Evolutionary conservation across 2,888 invertebrate species (phyloP), one percentile per base, ranked within the genome.

Genomic region (Eupithecia subfuscata): DNA sequence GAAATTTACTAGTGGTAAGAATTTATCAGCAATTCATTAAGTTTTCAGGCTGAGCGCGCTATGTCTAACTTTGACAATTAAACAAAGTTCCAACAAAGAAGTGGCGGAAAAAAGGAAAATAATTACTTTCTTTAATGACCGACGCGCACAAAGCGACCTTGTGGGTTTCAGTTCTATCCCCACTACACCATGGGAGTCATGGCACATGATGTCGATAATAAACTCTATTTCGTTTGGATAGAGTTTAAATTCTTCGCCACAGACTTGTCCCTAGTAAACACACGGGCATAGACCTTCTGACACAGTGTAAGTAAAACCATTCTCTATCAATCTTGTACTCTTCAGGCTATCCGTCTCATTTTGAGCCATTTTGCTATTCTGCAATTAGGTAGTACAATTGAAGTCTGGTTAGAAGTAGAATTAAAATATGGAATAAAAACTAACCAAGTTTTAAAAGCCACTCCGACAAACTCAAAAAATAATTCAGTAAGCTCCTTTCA

Each of bases 71-170:
- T 92, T 82, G 88, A 90, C 91, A 92, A 92, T 93, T 92, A 92
- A 92, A 91, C 90, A 84, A 87, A 90, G 85, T 91, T 88, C 82
- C 84, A 86, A 90, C 90, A 90, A 90, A 89, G 88, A 87, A 87
- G 84, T 83, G 80, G 68, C 79, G 81, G 81, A 85, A 88, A 89
- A 89, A 89, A 89, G 80, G 85, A 85, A 91, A 91, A 91, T 89
- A 91, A 92, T 90, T 89, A 89, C 89, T 90, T 90, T 88, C 88
- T 86, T 88, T 92, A 92, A 92, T 89, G 92, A 91, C 87, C 89
- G 87, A 81, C 81, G 82, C 82, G 83, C 80, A 84, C 84, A 83
- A 84, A 84, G 79, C 78, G 82, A 75, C 75, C 78, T 79, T 71
- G 78, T 81, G 69, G 75, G 73, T 73, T 68, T 43, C 12, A 25